Evolutionary conservation across 1,140 invertebrate species (phyloP).

Genomic region (Penaeus indicus): DNA sequence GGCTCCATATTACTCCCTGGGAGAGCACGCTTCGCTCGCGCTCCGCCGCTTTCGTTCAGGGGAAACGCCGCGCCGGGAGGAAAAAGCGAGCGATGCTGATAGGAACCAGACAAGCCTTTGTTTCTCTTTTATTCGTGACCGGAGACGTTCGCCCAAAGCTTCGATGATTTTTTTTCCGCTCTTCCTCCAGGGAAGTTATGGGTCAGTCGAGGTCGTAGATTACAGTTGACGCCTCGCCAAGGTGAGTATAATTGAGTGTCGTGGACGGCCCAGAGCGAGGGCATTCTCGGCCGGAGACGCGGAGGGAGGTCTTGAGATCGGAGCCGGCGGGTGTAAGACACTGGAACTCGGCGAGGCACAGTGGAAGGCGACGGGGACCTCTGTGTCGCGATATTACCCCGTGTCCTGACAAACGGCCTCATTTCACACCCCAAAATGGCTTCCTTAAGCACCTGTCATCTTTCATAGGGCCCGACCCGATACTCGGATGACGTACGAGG

Average conservation of each 20-base stretch:
- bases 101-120: not conserved
- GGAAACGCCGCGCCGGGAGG: not conserved
- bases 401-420: slow-evolving; percentile 56
- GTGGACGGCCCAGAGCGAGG: not conserved
- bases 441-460: slow-evolving; percentile 62
- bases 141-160: too few relatives aligned
- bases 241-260: not conserved
- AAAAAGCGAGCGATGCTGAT: not conserved
- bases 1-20: slow-evolving; percentile 51
- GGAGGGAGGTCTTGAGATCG: not conserved
- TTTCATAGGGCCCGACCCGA: slow-evolving; percentile 52
- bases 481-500: slow-evolving; percentile 39
- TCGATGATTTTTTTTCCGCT: too few relatives aligned
- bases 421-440: slow-evolving; percentile 61
- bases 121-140: too few relatives aligned
- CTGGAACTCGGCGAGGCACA: slow-evolving; percentile 34
- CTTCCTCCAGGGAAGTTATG: too few relatives aligned
- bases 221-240: too few relatives aligned
- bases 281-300: not conserved
- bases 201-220: too few relatives aligned
- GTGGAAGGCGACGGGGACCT: slow-evolving; percentile 31
- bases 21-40: slow-evolving; percentile 22
- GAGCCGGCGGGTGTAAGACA: slow-evolving; percentile 31
- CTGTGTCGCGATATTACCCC: slow-evolving; percentile 56
- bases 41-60: slow-evolving; percentile 37